Percentiles rank a stretch among this genome's conserved stretches.
phyloP scores from a whole-genome alignment of 2,888 invertebrate genomes.

The Agrypnus murinus region DNA sequence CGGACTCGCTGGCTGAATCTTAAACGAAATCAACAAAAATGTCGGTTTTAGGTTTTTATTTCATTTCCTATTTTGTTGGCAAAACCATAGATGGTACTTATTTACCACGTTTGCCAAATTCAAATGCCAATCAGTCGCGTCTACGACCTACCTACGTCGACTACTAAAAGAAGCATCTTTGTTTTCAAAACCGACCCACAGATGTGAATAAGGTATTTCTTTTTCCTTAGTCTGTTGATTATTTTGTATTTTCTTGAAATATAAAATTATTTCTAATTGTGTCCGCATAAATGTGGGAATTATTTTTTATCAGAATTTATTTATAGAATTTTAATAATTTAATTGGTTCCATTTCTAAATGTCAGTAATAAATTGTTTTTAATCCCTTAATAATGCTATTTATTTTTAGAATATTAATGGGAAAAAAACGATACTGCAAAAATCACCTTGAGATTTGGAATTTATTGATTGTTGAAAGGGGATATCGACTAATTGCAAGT shows the following conservation, averaged over 20 bases:
- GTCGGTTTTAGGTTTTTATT: conserved; percentile 57
- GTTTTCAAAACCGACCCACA: conserved; percentile 11
- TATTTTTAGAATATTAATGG: no score
- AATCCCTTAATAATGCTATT: no score
- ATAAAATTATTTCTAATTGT: no score
- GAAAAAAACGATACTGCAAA: no score
- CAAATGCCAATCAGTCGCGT: conserved; percentile 63
- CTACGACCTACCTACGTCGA: conserved; percentile 44
- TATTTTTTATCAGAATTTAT: no score
- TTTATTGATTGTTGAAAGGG: no score
- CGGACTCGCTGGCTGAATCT: conserved; percentile 55
- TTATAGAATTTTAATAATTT: no score
- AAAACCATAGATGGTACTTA: conserved; percentile 65
- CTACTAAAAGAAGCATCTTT: conserved; percentile 26
- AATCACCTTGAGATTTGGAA: no score
- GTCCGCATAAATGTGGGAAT: no score
- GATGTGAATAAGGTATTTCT: conserved; percentile 13
- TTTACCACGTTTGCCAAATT: conserved; percentile 65
- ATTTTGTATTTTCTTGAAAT: neutral
- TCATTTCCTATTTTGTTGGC: conserved; percentile 60
- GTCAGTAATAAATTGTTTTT: no score
- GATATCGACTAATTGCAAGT: no score
- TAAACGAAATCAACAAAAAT: conserved; percentile 58
- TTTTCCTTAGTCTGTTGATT: neutral
- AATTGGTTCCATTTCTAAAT: no score